Base-by-base conservation (phyloP, 1,140 invertebrate genomes). In the Drosophila virilis region DNA sequence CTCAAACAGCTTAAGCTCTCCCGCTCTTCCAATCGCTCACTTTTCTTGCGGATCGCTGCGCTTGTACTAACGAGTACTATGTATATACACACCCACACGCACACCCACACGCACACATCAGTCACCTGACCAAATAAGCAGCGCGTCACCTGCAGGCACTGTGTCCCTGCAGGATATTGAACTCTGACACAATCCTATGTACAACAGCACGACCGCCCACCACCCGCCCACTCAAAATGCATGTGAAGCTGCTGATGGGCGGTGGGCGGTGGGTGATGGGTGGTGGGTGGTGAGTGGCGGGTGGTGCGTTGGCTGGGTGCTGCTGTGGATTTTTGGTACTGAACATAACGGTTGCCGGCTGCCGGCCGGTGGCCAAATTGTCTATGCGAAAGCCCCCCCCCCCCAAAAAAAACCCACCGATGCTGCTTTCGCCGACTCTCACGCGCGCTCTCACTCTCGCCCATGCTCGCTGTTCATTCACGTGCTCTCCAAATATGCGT, bases 111-210 rank as follows among this genome's bases (percentile, higher is more conserved):
- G 33, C 33, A 2, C 12, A 5, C 43, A 42, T 37, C 46, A 42
- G 17, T 37, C 48, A 70, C 58, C 67, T 69, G 66, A 42, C 10
- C 32, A 15, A 12, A 15, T 10, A 38, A 8, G 35, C 48, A 17
- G 35, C 13, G 35, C 50, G 45, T 37, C 64, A 74, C 72, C 72
- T 70, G 72, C 71, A 54, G 22, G 35, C 58, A 33, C 58, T 62
- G 55, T 61, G 77, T 72, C 76, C 65, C 57, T 69, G 73, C 68
- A 88, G 83, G 83, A 88, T 88, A 83, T 88, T 88, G 83, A 88
- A 88, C 83, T 88, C 83, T 88, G 84, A 89, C 83, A 88, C 83
- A 88, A 77, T 88, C 72, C 61, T 86, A 88, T 77, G 64, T 67
- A 82, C 51, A 67, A 15, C 70, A 28, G 13, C 61, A 7, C 7